These are phyloP conservation scores for Leucophenga montana DNA, from an alignment of 2,888 invertebrate genomes.

Conservation along the genomic window DNA sequence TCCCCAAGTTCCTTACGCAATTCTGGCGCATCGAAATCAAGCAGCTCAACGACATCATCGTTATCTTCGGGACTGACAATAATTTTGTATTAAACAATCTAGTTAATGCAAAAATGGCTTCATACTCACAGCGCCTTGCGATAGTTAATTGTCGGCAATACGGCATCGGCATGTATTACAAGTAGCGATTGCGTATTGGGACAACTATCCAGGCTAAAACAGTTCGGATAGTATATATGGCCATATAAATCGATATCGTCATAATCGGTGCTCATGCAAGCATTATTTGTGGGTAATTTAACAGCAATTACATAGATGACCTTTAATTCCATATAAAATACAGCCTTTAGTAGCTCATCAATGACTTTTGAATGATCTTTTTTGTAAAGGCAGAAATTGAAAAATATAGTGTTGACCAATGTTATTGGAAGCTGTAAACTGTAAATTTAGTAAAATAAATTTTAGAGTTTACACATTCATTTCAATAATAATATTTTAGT, in stretches of 20 bases:
- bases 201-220: conserved; percentile 46
- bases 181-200: conserved; percentile 51
- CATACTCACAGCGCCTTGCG: conserved; percentile 65
- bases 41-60: conserved; percentile 80
- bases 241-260: conserved; percentile 45
- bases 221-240: conserved; percentile 52
- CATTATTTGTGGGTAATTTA: conserved; percentile 38
- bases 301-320: conserved; percentile 50
- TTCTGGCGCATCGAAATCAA: conserved; percentile 75
- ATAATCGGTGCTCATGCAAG: conserved; percentile 36
- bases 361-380: conserved; percentile 41
- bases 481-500: not conserved
- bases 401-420: conserved; percentile 55
- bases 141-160: conserved; percentile 52
- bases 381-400: conserved; percentile 55
- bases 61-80: conserved; percentile 81
- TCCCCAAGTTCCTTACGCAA: conserved; percentile 77
- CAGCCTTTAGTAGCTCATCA: conserved; percentile 41
- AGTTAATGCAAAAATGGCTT: too few relatives aligned
- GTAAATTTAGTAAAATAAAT: not conserved
- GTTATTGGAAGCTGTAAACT: conserved; percentile 46
- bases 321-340: conserved; percentile 54
- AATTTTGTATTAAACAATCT: too few relatives aligned
- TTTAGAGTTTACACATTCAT: not conserved
- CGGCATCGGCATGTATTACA: conserved; percentile 45